Conservation (phyloP, 2,113 vertebrate genomes). For the Aspidoscelis tigris region DNA sequence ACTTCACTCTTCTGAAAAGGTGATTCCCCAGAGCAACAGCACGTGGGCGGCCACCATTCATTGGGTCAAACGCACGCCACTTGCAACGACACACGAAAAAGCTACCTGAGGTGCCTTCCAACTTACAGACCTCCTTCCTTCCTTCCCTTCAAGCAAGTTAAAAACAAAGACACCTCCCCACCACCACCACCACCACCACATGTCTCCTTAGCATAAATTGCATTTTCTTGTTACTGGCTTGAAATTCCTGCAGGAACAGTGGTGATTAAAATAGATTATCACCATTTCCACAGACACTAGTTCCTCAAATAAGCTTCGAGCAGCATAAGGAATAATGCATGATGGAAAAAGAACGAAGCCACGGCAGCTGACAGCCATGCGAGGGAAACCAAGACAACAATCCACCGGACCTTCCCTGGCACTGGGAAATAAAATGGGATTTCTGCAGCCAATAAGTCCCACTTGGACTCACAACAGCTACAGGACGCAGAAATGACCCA, state of each 20-base stretch:
- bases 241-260: constrained; percentile 71
- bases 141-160: background rate
- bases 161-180: background rate
- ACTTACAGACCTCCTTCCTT: constrained; percentile 42
- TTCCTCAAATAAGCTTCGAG: constrained; percentile 69
- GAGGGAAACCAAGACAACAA: constrained; percentile 71
- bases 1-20: constrained; percentile 53
- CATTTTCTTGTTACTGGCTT: constrained; percentile 52
- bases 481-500: constrained; percentile 73
- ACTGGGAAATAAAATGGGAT: constrained; percentile 77
- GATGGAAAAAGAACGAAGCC: constrained; percentile 75
- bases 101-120: constrained; percentile 57
- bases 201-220: constrained; percentile 49
- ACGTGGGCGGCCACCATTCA: constrained; percentile 9
- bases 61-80: constrained; percentile 41
- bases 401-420: constrained; percentile 73
- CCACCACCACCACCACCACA: background rate
- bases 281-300: constrained; percentile 71
- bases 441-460: constrained; percentile 70
- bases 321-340: constrained; percentile 73
- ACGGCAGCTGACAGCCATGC: constrained; percentile 72
- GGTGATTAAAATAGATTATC: constrained; percentile 72
- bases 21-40: constrained; percentile 60
- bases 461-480: constrained; percentile 68
- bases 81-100: constrained; percentile 48